Evolutionary conservation across 2,113 vertebrate genomes (phyloP).

Genomic region (Chloebia gouldiae): DNA sequence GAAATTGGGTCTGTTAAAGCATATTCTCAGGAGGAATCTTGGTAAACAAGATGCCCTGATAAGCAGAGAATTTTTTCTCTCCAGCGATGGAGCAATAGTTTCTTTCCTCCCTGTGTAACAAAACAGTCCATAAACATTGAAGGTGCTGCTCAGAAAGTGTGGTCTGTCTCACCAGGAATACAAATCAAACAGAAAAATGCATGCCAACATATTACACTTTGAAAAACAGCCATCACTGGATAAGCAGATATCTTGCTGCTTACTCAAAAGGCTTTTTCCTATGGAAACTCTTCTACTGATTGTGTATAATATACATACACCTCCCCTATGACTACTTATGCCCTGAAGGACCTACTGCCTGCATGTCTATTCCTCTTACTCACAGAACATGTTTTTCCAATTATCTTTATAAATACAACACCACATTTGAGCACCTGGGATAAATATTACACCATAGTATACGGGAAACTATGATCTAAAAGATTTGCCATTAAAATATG

Average conservation of each 20-base stretch:
- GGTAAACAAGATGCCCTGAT: background rate
- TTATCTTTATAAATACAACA: conserved; percentile 56
- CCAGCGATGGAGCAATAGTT: background rate
- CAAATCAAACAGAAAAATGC: conserved; percentile 24
- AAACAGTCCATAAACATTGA: background rate
- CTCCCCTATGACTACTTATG: conserved; percentile 35
- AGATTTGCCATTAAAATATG: conserved; percentile 28
- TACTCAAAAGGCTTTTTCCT: conserved; percentile 29
- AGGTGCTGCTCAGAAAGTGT: background rate
- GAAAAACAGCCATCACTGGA: background rate
- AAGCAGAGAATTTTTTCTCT: background rate
- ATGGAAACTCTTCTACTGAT: background rate
- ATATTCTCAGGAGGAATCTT: background rate
- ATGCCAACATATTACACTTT: background rate
- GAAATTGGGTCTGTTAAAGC: background rate
- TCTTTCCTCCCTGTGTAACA: background rate
- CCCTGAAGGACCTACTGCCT: conserved; percentile 27
- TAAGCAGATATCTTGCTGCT: background rate
- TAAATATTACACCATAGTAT: conserved; percentile 42
- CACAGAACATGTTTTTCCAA: conserved; percentile 57
- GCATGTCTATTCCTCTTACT: conserved; percentile 21
- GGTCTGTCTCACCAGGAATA: background rate
- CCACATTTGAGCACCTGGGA: conserved; percentile 41
- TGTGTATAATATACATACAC: background rate
- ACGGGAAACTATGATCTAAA: conserved; percentile 14